Evolutionary conservation across 2,113 vertebrate genomes (phyloP).

Genomic region (Mohoua ochrocephala): DNA sequence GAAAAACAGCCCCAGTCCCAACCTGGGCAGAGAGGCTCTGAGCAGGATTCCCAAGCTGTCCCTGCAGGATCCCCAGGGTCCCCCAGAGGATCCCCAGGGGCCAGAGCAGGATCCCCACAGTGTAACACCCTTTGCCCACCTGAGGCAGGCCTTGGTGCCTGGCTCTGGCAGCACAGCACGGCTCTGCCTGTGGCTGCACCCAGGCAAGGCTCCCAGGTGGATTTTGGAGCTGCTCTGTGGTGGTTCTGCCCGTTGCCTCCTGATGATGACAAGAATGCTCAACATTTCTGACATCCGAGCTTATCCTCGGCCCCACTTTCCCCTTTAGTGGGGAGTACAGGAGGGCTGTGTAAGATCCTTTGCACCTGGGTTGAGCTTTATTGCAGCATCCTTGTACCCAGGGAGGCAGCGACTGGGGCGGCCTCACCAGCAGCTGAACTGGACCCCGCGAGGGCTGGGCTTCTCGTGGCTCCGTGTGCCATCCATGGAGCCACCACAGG

Average conservation of each 20-base stretch:
- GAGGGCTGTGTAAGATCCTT: background rate
- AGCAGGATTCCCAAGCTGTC: background rate
- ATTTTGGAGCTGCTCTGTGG: background rate
- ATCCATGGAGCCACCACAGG: accelerated
- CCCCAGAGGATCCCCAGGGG: background rate
- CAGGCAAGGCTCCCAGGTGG: background rate
- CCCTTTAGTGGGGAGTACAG: background rate
- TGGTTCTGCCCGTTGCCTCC: accelerated
- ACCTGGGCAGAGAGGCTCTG: background rate
- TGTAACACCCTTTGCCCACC: accelerated
- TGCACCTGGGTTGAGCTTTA: background rate
- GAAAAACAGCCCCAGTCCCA: background rate
- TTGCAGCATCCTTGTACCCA: background rate
- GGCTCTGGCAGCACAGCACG: background rate
- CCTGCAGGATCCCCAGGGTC: background rate
- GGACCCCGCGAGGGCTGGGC: accelerated
- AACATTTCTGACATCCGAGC: background rate
- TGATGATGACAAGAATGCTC: too few relatives aligned
- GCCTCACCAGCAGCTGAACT: background rate
- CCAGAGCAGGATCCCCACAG: too few relatives aligned
- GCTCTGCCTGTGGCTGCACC: accelerated
- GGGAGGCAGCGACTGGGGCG: background rate
- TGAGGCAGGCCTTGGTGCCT: accelerated
- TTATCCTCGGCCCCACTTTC: background rate
- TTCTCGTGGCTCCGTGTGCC: accelerated